These are phyloP conservation scores for Pinna nobilis DNA, from an alignment of 1,140 invertebrate species.

Conservation along the genomic window DNA sequence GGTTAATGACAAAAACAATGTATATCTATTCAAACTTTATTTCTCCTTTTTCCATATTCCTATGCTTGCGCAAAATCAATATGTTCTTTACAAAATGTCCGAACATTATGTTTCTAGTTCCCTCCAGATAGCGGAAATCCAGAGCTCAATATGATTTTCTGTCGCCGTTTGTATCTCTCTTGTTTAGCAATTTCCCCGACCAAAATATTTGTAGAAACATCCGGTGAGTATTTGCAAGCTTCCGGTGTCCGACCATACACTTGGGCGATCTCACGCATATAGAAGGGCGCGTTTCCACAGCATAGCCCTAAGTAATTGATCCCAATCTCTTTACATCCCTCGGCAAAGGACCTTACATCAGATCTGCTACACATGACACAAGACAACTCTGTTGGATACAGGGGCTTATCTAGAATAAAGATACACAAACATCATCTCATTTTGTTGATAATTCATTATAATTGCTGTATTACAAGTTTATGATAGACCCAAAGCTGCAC, in stretches of 20 bases:
- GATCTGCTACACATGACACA: slow-evolving; percentile 29
- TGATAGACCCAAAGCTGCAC: too few species aligned
- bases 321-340: slow-evolving; percentile 48
- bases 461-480: too few species aligned
- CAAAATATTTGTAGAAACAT: slow-evolving; percentile 9
- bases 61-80: too few species aligned
- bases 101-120: too few species aligned
- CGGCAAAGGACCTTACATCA: slow-evolving; percentile 45
- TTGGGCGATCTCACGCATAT: slow-evolving; percentile 50
- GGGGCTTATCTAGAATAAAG: slow-evolving; percentile 17
- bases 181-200: not conserved
- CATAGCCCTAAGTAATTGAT: slow-evolving; percentile 58
- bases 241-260: slow-evolving; percentile 41
- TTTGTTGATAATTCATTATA: too few species aligned
- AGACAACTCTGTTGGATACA: slow-evolving; percentile 44
- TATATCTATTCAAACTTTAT: too few species aligned
- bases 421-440: too few species aligned
- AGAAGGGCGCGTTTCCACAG: slow-evolving; percentile 53
- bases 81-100: too few species aligned
- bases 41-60: too few species aligned
- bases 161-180: not conserved
- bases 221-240: slow-evolving; percentile 31
- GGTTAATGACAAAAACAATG: too few species aligned
- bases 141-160: too few species aligned
- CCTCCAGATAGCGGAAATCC: too few species aligned